A percentile compares a stretch with the other conserved stretches of the same genome.
Conservation (phyloP, 2,797 vertebrate species). For the Lepus townsendii region DNA sequence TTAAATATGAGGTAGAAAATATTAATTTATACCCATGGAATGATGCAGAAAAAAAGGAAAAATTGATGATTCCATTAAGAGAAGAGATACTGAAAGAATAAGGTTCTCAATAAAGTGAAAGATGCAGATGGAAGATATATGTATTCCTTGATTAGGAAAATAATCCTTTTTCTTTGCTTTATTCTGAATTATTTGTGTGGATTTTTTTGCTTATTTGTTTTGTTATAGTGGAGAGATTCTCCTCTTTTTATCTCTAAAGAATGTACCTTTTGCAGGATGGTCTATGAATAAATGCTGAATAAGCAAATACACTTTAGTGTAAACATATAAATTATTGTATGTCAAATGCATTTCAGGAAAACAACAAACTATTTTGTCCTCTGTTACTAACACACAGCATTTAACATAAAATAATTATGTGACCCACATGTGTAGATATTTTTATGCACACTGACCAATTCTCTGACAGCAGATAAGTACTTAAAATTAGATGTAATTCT, state of each 20-base stretch:
- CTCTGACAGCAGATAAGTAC: background rate
- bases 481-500: background rate
- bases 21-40: background rate
- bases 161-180: background rate
- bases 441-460: background rate
- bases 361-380: background rate
- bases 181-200: background rate
- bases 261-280: background rate
- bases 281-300: background rate
- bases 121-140: background rate
- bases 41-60: background rate
- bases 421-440: background rate
- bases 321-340: background rate
- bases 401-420: background rate
- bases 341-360: background rate
- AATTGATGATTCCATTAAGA: background rate
- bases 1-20: background rate
- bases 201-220: background rate
- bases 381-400: background rate
- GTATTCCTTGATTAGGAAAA: constrained; percentile 6
- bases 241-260: background rate
- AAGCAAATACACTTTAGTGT: background rate
- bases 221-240: background rate
- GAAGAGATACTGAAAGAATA: background rate
- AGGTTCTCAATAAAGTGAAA: background rate